Evolutionary conservation across 2,888 invertebrate species (phyloP), one percentile per base, ranked within the genome.

Genomic region (Orchesellides sinensis): DNA sequence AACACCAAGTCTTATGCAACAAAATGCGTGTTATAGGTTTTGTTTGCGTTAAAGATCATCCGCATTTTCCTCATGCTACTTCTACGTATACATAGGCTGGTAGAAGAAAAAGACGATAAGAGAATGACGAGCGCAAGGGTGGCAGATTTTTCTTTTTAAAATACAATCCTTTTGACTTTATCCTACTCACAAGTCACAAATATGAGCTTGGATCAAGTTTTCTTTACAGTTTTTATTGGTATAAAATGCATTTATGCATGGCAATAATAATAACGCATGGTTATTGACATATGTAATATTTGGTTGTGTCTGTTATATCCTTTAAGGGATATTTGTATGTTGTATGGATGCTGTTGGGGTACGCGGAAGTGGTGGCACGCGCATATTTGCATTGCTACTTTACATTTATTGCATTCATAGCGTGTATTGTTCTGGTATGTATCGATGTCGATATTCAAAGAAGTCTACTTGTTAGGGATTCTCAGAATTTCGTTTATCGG

Each of bases 21-120:
- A n/a, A n/a, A n/a, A 35, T 35, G 12, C 35, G 12, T 35, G 12
- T 35, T 35, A 35, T 35, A 12, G 49, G 21, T 29, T 17, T 61
- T 61, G 61, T 61, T 61, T 61, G 61, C 32, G 12, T 21, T 61
- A 32, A 17, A 21, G 61, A 61, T 61, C 61, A 61, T 61, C 32
- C 17, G 32, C 61, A 61, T 21, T 61, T 61, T 17, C n/a, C n/a
- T n/a, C 40, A 40, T 40, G 40, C 40, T 14, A 10, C 40, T 2
- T 10, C 19, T 5, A 32, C n/a, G 29, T 61, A 21, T 56, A 56
- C 23, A n/a, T n/a, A 56, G 27, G 12, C 4, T 3, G 56, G 25
- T 2, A 27, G 19, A 19, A 56, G 23, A 56, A 56, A 23, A 27
- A 25, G 56, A 56, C 56, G 56, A 25, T 23, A 19, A 52, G 19